Conservation (phyloP, 2,113 vertebrate genomes). For the Labeo rohita region DNA sequence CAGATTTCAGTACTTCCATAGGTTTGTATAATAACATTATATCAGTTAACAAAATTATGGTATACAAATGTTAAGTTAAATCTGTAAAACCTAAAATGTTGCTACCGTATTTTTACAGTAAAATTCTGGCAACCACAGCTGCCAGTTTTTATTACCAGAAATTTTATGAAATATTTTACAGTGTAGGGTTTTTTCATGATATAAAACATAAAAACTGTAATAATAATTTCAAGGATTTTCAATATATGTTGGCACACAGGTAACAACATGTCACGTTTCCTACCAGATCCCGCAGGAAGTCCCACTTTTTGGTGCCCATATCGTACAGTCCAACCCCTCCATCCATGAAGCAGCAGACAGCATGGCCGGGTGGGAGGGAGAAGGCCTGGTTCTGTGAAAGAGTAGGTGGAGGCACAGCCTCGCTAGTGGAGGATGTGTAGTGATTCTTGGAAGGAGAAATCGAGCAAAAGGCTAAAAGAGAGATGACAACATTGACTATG, state of each 20-base stretch:
- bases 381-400: conserved; percentile 89
- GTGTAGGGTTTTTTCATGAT: neutral
- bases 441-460: conserved; percentile 83
- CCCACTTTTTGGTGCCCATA: conserved; percentile 95
- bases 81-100: too few species aligned
- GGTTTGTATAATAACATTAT: too few species aligned
- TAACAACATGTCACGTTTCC: neutral
- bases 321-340: conserved; percentile 96
- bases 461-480: conserved; percentile 73
- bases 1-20: too few species aligned
- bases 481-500: neutral
- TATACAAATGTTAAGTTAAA: too few species aligned
- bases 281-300: conserved; percentile 98
- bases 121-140: too few species aligned
- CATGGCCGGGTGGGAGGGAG: conserved; percentile 93
- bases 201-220: neutral
- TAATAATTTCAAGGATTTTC: neutral
- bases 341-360: conserved; percentile 96
- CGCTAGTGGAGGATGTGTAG: conserved; percentile 93
- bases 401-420: conserved; percentile 90
- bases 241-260: neutral
- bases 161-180: too few species aligned
- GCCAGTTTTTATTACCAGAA: too few species aligned
- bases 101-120: too few species aligned
- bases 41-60: too few species aligned